Evolutionary conservation across 2,797 vertebrate genomes (phyloP).

Genomic region (Diplodus sargus): DNA sequence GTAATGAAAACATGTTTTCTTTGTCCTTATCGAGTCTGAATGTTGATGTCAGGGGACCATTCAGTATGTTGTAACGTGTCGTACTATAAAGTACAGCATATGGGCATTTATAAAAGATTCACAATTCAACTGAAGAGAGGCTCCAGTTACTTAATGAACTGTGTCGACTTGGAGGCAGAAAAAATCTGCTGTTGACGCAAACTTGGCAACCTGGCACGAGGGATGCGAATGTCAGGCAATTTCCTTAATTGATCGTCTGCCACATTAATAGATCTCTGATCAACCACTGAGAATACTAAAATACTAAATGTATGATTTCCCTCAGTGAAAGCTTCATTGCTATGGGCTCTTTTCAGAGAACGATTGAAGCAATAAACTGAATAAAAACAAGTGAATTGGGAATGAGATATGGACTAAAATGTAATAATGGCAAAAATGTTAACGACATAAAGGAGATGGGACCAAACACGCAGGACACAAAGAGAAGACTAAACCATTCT

Average conservation of each 20-base stretch:
- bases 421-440: neutral
- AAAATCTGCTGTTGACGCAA: slow-evolving; percentile 54
- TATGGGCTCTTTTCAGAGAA: slow-evolving; percentile 12
- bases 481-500: neutral
- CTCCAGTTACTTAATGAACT: slow-evolving; percentile 32
- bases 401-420: neutral
- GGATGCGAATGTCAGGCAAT: slow-evolving; percentile 50
- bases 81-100: neutral
- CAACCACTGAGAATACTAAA: slow-evolving; percentile 31
- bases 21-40: slow-evolving; percentile 1
- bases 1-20: neutral
- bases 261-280: slow-evolving; percentile 40
- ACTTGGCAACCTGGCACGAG: slow-evolving; percentile 47
- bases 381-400: neutral
- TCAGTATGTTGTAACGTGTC: too few relatives aligned
- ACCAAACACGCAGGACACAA: neutral
- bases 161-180: slow-evolving; percentile 33
- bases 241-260: slow-evolving; percentile 53
- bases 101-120: neutral
- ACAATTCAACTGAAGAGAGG: neutral
- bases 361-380: neutral
- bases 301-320: slow-evolving; percentile 27
- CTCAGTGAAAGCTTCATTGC: slow-evolving; percentile 9
- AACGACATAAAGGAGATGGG: neutral
- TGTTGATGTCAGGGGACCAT: neutral